Percentiles rank a stretch among this genome's conserved stretches.
Evolutionary conservation across 2,797 vertebrate genomes (phyloP).

Genomic region (Allobates femoralis): DNA sequence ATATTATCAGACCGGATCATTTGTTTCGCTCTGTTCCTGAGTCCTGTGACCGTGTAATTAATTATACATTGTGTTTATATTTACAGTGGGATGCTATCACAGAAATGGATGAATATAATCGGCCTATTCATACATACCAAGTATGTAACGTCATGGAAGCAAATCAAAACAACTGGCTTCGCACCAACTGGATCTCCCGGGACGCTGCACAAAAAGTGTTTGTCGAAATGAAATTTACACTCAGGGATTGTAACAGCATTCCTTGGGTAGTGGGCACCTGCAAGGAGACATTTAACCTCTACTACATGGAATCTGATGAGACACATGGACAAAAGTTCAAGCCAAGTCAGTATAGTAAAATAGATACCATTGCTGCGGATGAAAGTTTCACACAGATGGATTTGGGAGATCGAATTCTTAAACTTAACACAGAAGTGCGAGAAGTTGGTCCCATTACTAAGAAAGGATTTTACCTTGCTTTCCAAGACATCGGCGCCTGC

Average conservation of each 20-base stretch:
- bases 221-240: slow-evolving; percentile 93
- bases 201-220: slow-evolving; percentile 94
- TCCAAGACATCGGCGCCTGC: slow-evolving; percentile 95
- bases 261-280: slow-evolving; percentile 94
- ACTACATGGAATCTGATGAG: slow-evolving; percentile 91
- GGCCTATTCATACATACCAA: slow-evolving; percentile 94
- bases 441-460: slow-evolving; percentile 90
- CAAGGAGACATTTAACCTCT: slow-evolving; percentile 96
- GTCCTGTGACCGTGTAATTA: background rate
- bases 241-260: slow-evolving; percentile 96
- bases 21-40: background rate
- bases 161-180: slow-evolving; percentile 98
- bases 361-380: slow-evolving; percentile 94
- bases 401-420: slow-evolving; percentile 93
- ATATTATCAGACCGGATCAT: background rate
- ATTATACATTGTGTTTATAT: slow-evolving; percentile 53
- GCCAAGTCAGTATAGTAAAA: slow-evolving; percentile 88
- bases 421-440: slow-evolving; percentile 94
- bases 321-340: slow-evolving; percentile 88
- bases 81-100: slow-evolving; percentile 94
- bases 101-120: slow-evolving; percentile 95
- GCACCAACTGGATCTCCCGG: slow-evolving; percentile 92
- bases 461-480: slow-evolving; percentile 94
- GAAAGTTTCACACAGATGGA: slow-evolving; percentile 98
- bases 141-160: slow-evolving; percentile 97